Evolutionary conservation across 2,113 vertebrate species (phyloP).

Genomic region (Callithrix jacchus): DNA sequence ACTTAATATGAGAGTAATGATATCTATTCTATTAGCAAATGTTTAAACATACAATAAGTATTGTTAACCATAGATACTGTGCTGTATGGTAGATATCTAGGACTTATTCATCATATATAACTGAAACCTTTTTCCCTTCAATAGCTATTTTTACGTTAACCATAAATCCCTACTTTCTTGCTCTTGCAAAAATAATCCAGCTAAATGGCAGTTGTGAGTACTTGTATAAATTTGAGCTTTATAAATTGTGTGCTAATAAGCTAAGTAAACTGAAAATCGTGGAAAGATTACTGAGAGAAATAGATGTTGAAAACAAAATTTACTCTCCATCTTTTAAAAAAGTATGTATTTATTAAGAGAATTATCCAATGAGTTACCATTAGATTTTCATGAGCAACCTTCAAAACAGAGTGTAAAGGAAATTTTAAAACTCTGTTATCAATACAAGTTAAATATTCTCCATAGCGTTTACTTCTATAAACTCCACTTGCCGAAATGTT

Average conservation of each 20-base stretch:
- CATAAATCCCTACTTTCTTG: not conserved
- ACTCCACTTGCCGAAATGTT: not conserved
- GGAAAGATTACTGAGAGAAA: not conserved
- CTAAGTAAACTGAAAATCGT: not conserved
- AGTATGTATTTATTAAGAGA: not conserved
- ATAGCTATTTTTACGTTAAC: conserved; percentile 38
- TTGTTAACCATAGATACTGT: not conserved
- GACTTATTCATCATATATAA: not conserved
- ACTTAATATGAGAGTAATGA: not conserved
- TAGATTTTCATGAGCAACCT: not conserved
- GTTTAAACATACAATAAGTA: not conserved
- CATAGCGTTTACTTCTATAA: not conserved
- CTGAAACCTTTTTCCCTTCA: not conserved
- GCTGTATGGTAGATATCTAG: not conserved
- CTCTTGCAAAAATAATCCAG: not conserved
- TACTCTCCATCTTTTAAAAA: not conserved
- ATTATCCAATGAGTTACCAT: not conserved
- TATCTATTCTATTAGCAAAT: not conserved
- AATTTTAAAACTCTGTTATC: not conserved
- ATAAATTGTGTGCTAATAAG: not conserved
- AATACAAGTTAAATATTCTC: not conserved
- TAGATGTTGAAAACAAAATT: not conserved
- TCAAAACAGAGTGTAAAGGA: conserved; percentile 9
- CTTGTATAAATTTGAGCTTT: not conserved
- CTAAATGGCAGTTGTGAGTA: not conserved